Evolutionary conservation across 1,140 invertebrate genomes (phyloP).

Genomic region (Ceratina japonica): DNA sequence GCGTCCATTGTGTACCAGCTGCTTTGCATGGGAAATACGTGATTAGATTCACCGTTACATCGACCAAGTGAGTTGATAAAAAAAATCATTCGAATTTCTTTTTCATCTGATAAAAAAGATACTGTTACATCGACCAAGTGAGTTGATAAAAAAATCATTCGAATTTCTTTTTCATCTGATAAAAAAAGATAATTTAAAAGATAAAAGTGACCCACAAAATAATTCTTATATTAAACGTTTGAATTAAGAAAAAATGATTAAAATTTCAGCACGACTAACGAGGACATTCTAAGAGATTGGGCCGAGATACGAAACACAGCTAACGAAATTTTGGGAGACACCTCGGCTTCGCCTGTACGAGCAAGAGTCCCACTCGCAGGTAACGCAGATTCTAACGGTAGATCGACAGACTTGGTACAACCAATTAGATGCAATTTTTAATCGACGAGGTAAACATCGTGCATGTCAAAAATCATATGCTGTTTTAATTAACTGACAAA

Average conservation of each 20-base stretch:
- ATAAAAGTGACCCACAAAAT: too few relatives aligned
- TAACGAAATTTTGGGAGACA: slow-evolving; percentile 84
- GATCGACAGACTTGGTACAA: not conserved
- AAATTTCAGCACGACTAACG: slow-evolving; percentile 86
- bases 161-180: not conserved
- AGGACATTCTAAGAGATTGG: slow-evolving; percentile 95
- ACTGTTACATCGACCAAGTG: slow-evolving; percentile 92
- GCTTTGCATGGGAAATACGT: slow-evolving; percentile 94
- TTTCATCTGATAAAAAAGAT: too few relatives aligned
- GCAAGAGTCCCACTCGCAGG: slow-evolving; percentile 88
- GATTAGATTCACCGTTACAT: slow-evolving; percentile 94
- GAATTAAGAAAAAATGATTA: too few relatives aligned
- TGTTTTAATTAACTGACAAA: not conserved
- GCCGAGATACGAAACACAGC: slow-evolving; percentile 91
- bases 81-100: not conserved
- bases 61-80: slow-evolving; percentile 81
- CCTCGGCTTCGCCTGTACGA: slow-evolving; percentile 77
- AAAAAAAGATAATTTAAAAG: not conserved
- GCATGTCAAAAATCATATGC: not conserved
- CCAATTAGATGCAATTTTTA: not conserved
- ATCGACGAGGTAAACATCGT: not conserved
- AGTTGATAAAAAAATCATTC: slow-evolving; percentile 9
- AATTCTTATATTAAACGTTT: too few relatives aligned
- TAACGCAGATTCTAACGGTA: slow-evolving; percentile 71
- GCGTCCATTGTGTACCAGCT: slow-evolving; percentile 96